phyloP scores from a whole-genome alignment of 2,888 invertebrate species.

The Brachylomia viminalis region DNA sequence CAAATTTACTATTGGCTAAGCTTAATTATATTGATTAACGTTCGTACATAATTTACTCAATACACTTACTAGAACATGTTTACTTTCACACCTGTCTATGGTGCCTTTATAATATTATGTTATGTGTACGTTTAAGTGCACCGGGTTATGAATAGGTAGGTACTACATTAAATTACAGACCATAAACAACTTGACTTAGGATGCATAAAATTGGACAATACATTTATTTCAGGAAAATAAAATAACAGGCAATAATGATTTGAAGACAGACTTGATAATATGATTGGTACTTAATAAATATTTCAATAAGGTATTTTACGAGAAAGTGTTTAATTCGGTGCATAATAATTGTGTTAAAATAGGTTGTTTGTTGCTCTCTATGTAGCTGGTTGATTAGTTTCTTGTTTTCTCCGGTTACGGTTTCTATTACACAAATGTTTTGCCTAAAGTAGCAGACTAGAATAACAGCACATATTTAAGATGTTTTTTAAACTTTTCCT shows the following conservation, averaged over 20 bases:
- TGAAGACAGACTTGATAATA: not conserved
- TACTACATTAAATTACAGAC: constrained; percentile 16
- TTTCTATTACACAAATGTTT: constrained; percentile 49
- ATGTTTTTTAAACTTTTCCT: constrained; percentile 42
- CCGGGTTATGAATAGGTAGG: not conserved
- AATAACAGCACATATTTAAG: constrained; percentile 68
- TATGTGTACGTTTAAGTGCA: not conserved
- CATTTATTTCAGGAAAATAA: constrained; percentile 13
- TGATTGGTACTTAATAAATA: not conserved
- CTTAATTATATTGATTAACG: constrained; percentile 49
- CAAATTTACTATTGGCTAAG: constrained; percentile 39
- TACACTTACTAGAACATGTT: constrained; percentile 36
- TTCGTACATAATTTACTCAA: constrained; percentile 51
- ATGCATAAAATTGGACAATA: not conserved
- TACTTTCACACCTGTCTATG: constrained; percentile 20
- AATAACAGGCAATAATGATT: not conserved
- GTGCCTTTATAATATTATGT: constrained; percentile 18
- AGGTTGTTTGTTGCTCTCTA: not conserved
- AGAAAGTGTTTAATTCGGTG: not conserved
- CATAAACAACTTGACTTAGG: not conserved
- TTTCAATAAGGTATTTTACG: not conserved
- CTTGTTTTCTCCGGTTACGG: not conserved
- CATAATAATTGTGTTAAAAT: constrained; percentile 3
- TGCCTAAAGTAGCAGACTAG: constrained; percentile 70
- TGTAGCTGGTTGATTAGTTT: not conserved